Percentiles rank a stretch among this genome's conserved stretches.
phyloP scores from a whole-genome alignment of 2,888 invertebrate species.

The Zaprionus lineosus region DNA sequence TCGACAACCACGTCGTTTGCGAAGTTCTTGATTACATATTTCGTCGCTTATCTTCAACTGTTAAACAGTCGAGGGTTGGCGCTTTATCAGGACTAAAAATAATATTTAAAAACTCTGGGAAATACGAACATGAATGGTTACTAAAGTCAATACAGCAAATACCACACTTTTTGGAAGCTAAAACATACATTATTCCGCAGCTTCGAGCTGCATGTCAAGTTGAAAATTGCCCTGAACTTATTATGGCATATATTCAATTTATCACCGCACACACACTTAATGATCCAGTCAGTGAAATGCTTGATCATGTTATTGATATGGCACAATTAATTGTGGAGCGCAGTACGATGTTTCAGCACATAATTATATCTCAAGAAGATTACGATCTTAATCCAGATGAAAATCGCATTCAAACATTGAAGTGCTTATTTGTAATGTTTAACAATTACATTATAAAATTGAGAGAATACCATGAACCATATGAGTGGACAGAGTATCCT shows the following conservation, averaged over 20 bases:
- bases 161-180: constrained; percentile 89
- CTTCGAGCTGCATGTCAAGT: constrained; percentile 94
- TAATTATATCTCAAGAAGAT: constrained; percentile 85
- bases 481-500: constrained; percentile 82
- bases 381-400: constrained; percentile 71
- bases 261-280: constrained; percentile 89
- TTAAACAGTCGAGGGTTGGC: constrained; percentile 89
- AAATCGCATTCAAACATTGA: constrained; percentile 85
- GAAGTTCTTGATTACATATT: constrained; percentile 94
- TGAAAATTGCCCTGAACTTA: constrained; percentile 90
- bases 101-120: constrained; percentile 84
- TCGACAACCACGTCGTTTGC: constrained; percentile 86
- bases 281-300: constrained; percentile 87
- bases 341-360: constrained; percentile 91
- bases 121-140: constrained; percentile 85
- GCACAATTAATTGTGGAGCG: constrained; percentile 96
- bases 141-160: constrained; percentile 87
- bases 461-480: constrained; percentile 81
- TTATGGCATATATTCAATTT: constrained; percentile 93
- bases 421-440: constrained; percentile 88
- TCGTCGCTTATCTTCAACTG: constrained; percentile 91
- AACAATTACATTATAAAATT: constrained; percentile 89
- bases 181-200: constrained; percentile 87
- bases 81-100: constrained; percentile 89
- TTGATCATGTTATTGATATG: constrained; percentile 90